Evolutionary conservation across 2,113 vertebrate species (phyloP).

Genomic region (Myocastor coypus): DNA sequence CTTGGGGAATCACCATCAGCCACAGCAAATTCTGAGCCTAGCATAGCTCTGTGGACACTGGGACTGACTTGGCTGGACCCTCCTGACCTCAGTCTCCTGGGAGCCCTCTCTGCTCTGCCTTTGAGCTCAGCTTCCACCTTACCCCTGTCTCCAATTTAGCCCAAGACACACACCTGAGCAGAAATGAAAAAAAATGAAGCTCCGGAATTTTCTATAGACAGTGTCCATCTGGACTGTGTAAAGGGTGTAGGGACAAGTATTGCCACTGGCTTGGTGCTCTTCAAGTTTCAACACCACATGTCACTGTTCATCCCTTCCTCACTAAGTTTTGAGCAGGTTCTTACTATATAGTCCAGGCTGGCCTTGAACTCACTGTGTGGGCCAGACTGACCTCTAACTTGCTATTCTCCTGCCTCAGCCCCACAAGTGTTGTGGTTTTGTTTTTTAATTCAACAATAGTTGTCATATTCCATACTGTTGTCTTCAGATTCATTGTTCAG

Average conservation of each 20-base stretch:
- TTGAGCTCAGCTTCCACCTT: background rate
- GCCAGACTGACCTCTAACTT: background rate
- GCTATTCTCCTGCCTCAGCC: background rate
- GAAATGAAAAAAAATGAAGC: background rate
- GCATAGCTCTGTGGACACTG: background rate
- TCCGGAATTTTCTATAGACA: background rate
- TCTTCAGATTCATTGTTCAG: too few species aligned
- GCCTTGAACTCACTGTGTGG: background rate
- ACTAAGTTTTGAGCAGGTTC: background rate
- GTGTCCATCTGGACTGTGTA: background rate
- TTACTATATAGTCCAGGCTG: background rate
- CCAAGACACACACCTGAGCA: accelerated
- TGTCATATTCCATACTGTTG: too few species aligned
- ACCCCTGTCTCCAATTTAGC: background rate
- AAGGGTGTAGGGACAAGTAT: background rate
- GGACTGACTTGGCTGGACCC: background rate
- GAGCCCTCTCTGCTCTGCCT: background rate
- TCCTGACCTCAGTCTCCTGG: background rate
- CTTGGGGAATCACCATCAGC: background rate
- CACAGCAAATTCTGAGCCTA: background rate
- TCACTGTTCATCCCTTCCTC: background rate
- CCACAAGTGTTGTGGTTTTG: background rate
- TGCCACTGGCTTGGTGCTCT: background rate
- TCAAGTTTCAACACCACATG: background rate
- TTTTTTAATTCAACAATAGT: too few species aligned